phyloP scores from a whole-genome alignment of 1,140 invertebrate species.

The Drosophila jambulina region DNA sequence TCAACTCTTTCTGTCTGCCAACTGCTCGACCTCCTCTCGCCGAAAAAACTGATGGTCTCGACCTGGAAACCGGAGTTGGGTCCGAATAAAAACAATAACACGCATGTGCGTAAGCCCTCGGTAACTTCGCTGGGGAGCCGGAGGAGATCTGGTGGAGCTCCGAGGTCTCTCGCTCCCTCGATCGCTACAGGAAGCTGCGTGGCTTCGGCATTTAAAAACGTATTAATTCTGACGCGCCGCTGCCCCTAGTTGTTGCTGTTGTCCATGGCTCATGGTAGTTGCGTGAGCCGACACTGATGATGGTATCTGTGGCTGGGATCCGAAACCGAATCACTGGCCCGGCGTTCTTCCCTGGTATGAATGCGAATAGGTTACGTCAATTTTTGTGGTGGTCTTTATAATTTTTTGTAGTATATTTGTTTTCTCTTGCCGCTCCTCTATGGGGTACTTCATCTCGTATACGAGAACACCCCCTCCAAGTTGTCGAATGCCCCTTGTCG shows the following conservation, averaged over 20 bases:
- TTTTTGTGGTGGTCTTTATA: slow-evolving; percentile 45
- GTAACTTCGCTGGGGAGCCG: slow-evolving; percentile 27
- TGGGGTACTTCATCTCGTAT: not conserved
- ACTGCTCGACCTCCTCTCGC: slow-evolving; percentile 24
- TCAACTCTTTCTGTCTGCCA: not conserved
- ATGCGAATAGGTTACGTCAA: slow-evolving; percentile 82
- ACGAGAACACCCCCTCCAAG: slow-evolving; percentile 1
- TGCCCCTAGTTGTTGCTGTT: slow-evolving; percentile 35
- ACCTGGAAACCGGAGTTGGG: slow-evolving; percentile 45
- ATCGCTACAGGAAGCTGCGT: slow-evolving; percentile 77
- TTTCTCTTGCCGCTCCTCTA: slow-evolving; percentile 32
- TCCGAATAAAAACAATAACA: slow-evolving; percentile 73
- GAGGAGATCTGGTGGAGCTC: slow-evolving; percentile 21
- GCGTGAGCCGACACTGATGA: slow-evolving; percentile 59
- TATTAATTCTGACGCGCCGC: slow-evolving; percentile 80
- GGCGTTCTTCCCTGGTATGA: slow-evolving; percentile 59
- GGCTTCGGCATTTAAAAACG: slow-evolving; percentile 80
- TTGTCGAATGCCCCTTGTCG: slow-evolving; percentile 8
- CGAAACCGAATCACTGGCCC: slow-evolving; percentile 18
- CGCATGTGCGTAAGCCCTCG: slow-evolving; percentile 77
- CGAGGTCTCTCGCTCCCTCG: slow-evolving; percentile 1
- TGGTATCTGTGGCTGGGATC: slow-evolving; percentile 63
- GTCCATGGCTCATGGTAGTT: slow-evolving; percentile 32
- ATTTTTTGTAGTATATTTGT: slow-evolving; percentile 13
- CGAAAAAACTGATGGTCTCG: slow-evolving; percentile 45